These are phyloP conservation scores for Pleuronectes platessa DNA, from an alignment of 2,113 vertebrate species.

Conservation along the genomic window DNA sequence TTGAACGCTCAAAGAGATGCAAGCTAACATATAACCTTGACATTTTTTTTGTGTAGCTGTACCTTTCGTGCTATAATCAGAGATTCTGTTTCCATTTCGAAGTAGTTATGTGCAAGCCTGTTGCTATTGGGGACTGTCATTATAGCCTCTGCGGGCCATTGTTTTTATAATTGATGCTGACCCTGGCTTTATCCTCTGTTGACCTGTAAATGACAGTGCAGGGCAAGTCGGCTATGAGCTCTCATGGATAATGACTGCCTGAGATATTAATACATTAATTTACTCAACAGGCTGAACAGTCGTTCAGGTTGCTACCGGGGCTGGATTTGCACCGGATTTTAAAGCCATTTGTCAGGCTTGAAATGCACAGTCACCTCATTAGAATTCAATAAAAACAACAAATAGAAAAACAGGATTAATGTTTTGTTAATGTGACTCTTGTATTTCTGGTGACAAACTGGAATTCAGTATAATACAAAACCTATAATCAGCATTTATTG, in stretches of 20 bases:
- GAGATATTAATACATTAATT: constrained; percentile 53
- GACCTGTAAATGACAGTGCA: constrained; percentile 25
- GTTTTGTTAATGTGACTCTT: background rate
- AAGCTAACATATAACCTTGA: background rate
- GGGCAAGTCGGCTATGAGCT: constrained; percentile 24
- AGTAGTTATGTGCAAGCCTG: constrained; percentile 30
- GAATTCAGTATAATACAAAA: background rate
- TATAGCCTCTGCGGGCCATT: constrained; percentile 65
- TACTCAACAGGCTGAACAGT: constrained; percentile 1
- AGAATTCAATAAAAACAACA: background rate
- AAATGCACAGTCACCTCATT: background rate
- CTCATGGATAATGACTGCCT: constrained; percentile 38
- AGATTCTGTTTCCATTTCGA: constrained; percentile 30
- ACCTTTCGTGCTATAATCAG: background rate
- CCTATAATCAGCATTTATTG: constrained; percentile 10
- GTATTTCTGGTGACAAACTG: background rate
- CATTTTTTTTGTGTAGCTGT: background rate
- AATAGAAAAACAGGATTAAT: background rate
- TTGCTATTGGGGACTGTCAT: constrained; percentile 55
- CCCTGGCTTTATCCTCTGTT: constrained; percentile 39
- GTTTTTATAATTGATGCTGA: constrained; percentile 68
- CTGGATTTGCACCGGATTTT: background rate
- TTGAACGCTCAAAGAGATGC: background rate
- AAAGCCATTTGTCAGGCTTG: background rate
- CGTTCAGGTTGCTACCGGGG: background rate